Base-by-base conservation (phyloP, 92 coral and sea anemone genomes). In the Porites divaricata region DNA sequence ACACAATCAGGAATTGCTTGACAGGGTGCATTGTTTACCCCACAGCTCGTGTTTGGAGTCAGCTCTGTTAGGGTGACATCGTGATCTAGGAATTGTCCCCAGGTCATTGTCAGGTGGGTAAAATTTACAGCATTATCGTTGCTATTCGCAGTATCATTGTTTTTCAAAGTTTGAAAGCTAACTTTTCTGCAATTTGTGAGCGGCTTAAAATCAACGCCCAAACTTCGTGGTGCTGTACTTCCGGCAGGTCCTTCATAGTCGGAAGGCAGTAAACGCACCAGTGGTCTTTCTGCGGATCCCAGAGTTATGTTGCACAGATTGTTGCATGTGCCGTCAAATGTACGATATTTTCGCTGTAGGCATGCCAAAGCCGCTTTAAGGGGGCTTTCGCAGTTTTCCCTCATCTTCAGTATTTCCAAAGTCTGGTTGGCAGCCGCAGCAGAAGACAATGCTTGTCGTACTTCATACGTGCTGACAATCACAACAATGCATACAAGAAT, bases 251-350 rank as follows among this genome's bases (percentile, higher is more conserved):
- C 70, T 22, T 62, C 41, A 8, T 48, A 62, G 51, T 21, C 25
- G 23, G 73, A 59, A 8, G 62, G 48, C 2, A 1, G 35, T 2
- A 69, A 17, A 10, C 85, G 85, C 6, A 2, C 14, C 12, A 71
- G 66, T 0, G 80, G 54, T 0, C 22, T 24, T 2, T 35, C 16
- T 26, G 45, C 70, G 53, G 89, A 80, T 24, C 89, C 89, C 0
- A 3, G 19, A 12, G 72, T 24, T 0, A 58, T 74, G 1, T 67
- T 70, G 21, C 77, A 67, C 6, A 86, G 80, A 52, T 86, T 86
- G 80, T 86, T 86, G 59, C 89, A 86, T 1, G 59, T 57, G 20
- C 89, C 89, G 54, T 57, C 74, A 49, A 86, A 72, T 2, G 85
- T 86, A 13, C 89, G 89, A 58, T 19, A 81, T 57, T 70, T 59